Evolutionary conservation across 1,140 invertebrate genomes (phyloP).

Genomic region (Magallana gigas): DNA sequence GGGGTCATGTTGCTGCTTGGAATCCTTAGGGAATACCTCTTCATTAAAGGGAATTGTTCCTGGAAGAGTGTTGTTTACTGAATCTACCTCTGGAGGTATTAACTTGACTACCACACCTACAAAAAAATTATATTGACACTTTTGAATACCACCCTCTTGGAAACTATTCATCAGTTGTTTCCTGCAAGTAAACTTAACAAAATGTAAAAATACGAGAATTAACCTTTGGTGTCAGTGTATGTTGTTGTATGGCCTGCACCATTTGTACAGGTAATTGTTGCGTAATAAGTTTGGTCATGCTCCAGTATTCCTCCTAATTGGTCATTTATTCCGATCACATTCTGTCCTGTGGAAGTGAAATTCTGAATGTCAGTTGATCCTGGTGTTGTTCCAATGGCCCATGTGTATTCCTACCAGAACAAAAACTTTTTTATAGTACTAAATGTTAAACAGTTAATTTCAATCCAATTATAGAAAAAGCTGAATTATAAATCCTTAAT

Average conservation of each 20-base stretch:
- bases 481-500: background rate
- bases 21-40: conserved; percentile 41
- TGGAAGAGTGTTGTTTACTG: conserved; percentile 48
- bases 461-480: background rate
- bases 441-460: background rate
- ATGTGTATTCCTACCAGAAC: conserved; percentile 55
- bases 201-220: background rate
- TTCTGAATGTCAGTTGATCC: conserved; percentile 55
- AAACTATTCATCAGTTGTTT: too few species aligned
- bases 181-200: background rate
- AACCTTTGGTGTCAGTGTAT: conserved; percentile 55
- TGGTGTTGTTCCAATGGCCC: conserved; percentile 62
- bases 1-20: conserved; percentile 43
- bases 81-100: conserved; percentile 50
- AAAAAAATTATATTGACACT: background rate
- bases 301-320: conserved; percentile 48
- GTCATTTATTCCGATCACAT: conserved; percentile 52
- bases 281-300: conserved; percentile 59
- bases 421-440: background rate
- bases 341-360: conserved; percentile 51
- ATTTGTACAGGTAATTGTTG: conserved; percentile 58
- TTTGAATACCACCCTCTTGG: too few species aligned
- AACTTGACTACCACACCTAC: conserved; percentile 58
- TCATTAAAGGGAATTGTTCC: conserved; percentile 38
- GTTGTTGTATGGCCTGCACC: conserved; percentile 49